phyloP scores from a whole-genome alignment of 2,888 invertebrate species.

The Sinhomidia bicolor region DNA sequence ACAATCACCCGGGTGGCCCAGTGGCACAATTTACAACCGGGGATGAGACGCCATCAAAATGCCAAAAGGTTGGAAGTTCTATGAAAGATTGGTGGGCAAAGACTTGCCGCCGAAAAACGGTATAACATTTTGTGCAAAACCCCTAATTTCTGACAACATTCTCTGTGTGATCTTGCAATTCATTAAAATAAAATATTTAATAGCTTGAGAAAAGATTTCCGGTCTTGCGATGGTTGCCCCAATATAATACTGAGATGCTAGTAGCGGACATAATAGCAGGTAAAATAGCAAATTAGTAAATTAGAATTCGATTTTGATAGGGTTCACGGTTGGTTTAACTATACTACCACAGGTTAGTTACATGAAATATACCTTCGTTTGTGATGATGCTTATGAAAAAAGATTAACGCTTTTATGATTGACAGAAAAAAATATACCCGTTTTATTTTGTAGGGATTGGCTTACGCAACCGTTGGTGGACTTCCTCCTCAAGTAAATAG shows the following conservation, averaged over 20 bases:
- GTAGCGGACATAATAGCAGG: constrained; percentile 78
- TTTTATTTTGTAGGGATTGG: constrained; percentile 66
- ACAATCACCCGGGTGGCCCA: constrained; percentile 62
- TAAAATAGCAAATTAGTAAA: not conserved
- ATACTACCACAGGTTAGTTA: constrained; percentile 77
- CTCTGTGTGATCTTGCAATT: too few relatives aligned
- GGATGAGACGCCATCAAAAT: constrained; percentile 52
- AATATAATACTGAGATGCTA: constrained; percentile 76
- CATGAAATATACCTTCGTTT: not conserved
- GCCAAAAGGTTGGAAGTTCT: constrained; percentile 59
- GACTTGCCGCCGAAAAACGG: constrained; percentile 77
- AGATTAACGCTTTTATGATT: too few relatives aligned
- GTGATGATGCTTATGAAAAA: not conserved
- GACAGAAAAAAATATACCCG: too few relatives aligned
- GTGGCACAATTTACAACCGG: constrained; percentile 32
- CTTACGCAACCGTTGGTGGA: constrained; percentile 67
- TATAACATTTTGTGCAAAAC: constrained; percentile 27
- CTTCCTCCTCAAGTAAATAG: constrained; percentile 44
- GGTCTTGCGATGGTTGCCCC: constrained; percentile 77
- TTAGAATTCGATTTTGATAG: not conserved
- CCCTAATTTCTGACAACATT: too few relatives aligned
- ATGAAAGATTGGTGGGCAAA: constrained; percentile 72
- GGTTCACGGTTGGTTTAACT: constrained; percentile 78
- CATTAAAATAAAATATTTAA: not conserved
- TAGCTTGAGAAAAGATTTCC: constrained; percentile 78